Evolutionary conservation across 2,888 invertebrate genomes (phyloP).

Genomic region (Poecilus cupreus): DNA sequence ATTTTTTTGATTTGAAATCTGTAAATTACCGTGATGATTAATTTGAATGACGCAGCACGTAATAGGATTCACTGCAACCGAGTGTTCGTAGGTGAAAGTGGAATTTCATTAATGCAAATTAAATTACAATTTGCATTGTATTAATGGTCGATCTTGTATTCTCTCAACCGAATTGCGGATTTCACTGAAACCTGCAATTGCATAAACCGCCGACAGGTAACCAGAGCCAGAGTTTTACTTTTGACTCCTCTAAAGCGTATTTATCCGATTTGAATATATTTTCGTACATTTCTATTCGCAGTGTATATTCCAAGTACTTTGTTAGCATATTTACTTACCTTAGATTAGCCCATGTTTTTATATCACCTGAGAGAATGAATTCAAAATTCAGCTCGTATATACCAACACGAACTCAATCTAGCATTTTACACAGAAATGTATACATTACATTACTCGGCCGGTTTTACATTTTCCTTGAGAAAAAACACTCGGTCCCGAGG

Average conservation of each 20-base stretch:
- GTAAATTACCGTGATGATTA: no score
- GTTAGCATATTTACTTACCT: constrained; percentile 6
- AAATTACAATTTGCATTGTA: no score
- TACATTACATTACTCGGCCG: constrained; percentile 37
- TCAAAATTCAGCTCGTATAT: constrained; percentile 36
- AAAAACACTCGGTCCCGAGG: constrained; percentile 39
- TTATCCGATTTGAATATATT: not conserved
- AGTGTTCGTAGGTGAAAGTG: no score
- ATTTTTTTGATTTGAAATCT: no score
- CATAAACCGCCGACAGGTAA: no score
- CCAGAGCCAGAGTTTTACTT: no score
- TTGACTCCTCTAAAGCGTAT: not conserved
- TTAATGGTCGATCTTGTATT: not conserved
- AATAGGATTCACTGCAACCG: no score
- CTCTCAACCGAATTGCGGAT: not conserved
- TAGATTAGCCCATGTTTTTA: constrained; percentile 20
- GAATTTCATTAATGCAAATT: no score
- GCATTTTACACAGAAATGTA: constrained; percentile 40
- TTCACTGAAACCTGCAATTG: not conserved
- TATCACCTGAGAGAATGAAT: constrained; percentile 33
- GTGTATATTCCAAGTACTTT: not conserved
- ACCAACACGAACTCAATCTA: constrained; percentile 5
- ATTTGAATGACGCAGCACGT: no score
- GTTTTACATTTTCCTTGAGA: constrained; percentile 41
- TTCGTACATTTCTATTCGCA: not conserved